phyloP scores from a whole-genome alignment of 2,888 invertebrate species.

The Flexamia atlantica region DNA sequence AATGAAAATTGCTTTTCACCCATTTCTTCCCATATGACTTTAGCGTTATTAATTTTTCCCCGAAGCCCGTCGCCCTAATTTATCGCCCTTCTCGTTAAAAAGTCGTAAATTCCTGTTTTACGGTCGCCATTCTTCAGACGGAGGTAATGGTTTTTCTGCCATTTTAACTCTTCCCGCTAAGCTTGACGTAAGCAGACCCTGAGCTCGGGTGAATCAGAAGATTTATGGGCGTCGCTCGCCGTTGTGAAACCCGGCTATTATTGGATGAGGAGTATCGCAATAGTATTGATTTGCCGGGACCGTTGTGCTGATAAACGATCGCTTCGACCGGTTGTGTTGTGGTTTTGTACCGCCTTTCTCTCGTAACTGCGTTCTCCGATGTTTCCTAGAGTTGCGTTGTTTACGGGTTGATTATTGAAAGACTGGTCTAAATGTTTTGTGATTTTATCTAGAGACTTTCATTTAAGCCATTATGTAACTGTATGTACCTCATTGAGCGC shows the following conservation, averaged over 20 bases:
- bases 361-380: too few species aligned
- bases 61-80: neutral
- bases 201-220: conserved; percentile 20
- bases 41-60: neutral
- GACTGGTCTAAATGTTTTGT: too few species aligned
- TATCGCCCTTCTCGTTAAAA: neutral
- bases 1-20: too few species aligned
- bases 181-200: neutral
- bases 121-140: neutral
- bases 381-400: too few species aligned
- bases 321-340: too few species aligned
- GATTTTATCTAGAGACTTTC: too few species aligned
- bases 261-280: conserved; percentile 3
- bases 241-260: neutral
- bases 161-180: neutral
- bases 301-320: neutral
- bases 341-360: too few species aligned
- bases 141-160: neutral
- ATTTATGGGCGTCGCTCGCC: neutral
- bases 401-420: too few species aligned
- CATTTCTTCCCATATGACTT: too few species aligned
- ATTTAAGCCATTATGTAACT: too few species aligned
- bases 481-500: too few species aligned
- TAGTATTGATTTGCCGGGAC: neutral
- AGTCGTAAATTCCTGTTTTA: neutral